Evolutionary conservation across 1,140 invertebrate genomes (phyloP), one percentile per base, ranked within the genome.

Genomic region (Halesus radiatus): DNA sequence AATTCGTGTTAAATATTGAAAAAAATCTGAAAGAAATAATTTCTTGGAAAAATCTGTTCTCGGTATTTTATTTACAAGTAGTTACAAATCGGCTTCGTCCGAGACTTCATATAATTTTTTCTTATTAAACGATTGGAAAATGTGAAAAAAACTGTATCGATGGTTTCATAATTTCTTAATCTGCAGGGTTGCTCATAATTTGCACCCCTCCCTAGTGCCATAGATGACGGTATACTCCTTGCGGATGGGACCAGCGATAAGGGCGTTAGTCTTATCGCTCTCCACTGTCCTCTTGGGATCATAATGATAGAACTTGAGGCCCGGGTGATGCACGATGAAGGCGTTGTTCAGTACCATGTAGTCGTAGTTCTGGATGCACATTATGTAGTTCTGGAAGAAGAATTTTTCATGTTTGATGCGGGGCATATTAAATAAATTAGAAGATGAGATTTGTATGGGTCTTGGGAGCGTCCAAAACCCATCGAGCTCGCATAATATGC

Each of bases 321-420:
- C 95, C 0, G 96, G 96, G 79, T 95, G 93, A 87, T 97, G 96
- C 3, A 96, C 95, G 16, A 97, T 89, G 86, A 97, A 97, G 6
- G 95, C 95, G 86, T 97, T 97, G 88, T 97, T 95, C 83, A 97
- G 85, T 83, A 97, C 97, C 86, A 96, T 92, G 86, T 97, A 97
- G 84, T 97, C 95, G 85, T 97, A 97, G 87, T 97, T 94, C 84
- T 95, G 88, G 4, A 96, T 94, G 88, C 96, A 97, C 58, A 97
- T 90, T 53, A 94, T 92, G 87, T 97, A 97, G 80, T 95, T 96
- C 95, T 97, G 89, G 23, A 91, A 91, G 23, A 81, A 82, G 76
- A 82, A 84, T 45, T 20, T 50, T n/a, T n/a, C 7, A 68, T 37
- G 26, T 23, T 26, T 64, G 10, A 62, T 20, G 4, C 18, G 26